Conservation (phyloP, 2,113 vertebrate species). For the Sander vitreus region DNA sequence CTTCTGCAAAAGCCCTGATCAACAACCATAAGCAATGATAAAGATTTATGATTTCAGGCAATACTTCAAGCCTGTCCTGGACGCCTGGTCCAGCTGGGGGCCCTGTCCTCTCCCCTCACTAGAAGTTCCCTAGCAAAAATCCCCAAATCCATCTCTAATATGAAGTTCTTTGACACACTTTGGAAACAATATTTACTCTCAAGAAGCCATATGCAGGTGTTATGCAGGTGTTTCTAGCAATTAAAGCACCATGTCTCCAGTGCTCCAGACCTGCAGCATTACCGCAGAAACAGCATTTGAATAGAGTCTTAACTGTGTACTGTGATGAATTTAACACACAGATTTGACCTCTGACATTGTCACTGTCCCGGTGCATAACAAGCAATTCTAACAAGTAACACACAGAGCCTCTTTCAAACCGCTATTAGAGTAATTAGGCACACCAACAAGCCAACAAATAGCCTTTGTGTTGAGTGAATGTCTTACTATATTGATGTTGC, state of each 20-base stretch:
- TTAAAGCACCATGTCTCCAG: background rate
- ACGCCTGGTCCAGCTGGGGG: background rate
- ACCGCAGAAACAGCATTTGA: no score
- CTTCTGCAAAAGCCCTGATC: background rate
- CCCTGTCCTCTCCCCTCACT: no score
- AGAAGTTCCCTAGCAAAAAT: no score
- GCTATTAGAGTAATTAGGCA: background rate
- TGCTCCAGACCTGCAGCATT: background rate
- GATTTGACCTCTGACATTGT: background rate
- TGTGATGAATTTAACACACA: background rate
- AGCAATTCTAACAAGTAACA: background rate
- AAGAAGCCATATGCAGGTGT: background rate
- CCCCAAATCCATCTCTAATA: background rate
- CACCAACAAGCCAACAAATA: background rate
- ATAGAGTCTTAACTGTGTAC: no score
- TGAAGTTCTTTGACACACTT: background rate
- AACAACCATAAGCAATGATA: background rate
- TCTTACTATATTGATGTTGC: conserved; percentile 20
- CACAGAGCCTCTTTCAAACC: background rate
- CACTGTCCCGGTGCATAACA: background rate
- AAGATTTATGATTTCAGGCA: background rate
- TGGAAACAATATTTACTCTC: background rate
- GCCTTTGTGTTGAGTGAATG: conserved; percentile 15
- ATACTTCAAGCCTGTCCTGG: background rate
- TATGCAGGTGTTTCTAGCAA: background rate